Evolutionary conservation across 1,140 invertebrate species (phyloP), one percentile per base, ranked within the genome.

Genomic region (Trichomalopsis sarcophagae): DNA sequence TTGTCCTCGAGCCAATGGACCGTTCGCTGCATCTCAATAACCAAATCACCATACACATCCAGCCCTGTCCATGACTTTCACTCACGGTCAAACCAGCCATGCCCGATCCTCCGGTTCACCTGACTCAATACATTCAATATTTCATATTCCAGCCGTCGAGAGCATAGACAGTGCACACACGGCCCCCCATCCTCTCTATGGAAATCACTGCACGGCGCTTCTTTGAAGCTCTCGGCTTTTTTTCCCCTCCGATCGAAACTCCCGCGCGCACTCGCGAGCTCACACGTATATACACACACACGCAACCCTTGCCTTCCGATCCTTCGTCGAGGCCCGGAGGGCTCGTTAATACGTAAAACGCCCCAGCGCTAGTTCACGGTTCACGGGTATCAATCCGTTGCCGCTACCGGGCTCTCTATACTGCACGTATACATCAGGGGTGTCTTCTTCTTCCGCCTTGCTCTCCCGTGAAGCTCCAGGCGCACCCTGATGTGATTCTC

Each of bases 271-370:
- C 44, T 6, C 36, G 9, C 10, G n/a, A 30, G 44, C 14, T 27
- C 27, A 77, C 17, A 55, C n/a, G 47, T 50, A 50, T 50, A 50
- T 14, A 10, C 13, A 14, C 2, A 62, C 55, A n/a, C 55, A 62
- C 1, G n/a, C 55, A 62, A 62, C 55, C 55, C 55, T 62, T 62
- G 55, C 55, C 55, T 62, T 62, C 50, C 17, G 50, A 66, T 36
- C 30, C 33, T 36, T 21, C 50, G 17, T 47, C 3, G 5, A 27
- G 69, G 55, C 50, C 74, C 82, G 27, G 33, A 83, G 82, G 82
- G 50, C 66, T 84, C 75, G 82, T 78, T 84, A 84, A 84, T 84
- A 71, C 82, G 75, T 71, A 78, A 83, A 84, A 50, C 82, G 74
- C 73, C 30, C 14, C 30, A 36, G 14, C 27, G 14, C 50, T 7